These are phyloP conservation scores for Anguilla pacifica DNA, from an alignment of 2,797 vertebrate species.

Conservation along the genomic window DNA sequence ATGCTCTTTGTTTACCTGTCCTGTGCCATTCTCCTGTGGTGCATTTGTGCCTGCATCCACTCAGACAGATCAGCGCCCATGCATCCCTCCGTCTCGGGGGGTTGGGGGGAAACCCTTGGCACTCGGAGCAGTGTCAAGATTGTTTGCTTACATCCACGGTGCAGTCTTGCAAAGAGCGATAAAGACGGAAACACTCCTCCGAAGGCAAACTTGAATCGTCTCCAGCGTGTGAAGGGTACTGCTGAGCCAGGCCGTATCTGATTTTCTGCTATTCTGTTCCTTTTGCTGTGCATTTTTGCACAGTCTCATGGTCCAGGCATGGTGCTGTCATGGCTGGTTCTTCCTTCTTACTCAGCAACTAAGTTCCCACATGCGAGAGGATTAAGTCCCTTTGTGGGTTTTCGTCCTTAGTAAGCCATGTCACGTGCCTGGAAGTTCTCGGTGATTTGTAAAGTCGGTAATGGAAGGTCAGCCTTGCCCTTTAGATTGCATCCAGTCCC, in stretches of 20 bases:
- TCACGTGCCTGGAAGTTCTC: background rate
- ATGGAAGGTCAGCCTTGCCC: background rate
- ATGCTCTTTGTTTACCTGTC: background rate
- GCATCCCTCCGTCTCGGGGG: background rate
- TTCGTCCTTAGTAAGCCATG: background rate
- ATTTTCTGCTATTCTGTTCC: constrained; percentile 11
- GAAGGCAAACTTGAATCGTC: background rate
- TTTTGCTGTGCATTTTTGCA: background rate
- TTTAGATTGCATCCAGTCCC: background rate
- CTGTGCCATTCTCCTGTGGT: background rate
- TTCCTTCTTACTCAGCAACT: background rate
- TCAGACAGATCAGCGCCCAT: background rate
- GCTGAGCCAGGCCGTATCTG: background rate
- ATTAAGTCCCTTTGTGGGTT: background rate
- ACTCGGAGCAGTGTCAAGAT: background rate
- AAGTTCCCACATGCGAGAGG: background rate
- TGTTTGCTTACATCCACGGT: constrained; percentile 1
- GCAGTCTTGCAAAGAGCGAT: background rate
- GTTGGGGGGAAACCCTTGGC: background rate
- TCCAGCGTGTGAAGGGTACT: background rate
- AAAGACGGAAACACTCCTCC: background rate
- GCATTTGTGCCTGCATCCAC: background rate
- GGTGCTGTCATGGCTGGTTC: background rate
- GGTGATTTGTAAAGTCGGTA: background rate
- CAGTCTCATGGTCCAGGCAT: background rate